Evolutionary conservation across 2,888 invertebrate genomes (phyloP), one percentile per base, ranked within the genome.

Genomic region (Nasonia oneida): DNA sequence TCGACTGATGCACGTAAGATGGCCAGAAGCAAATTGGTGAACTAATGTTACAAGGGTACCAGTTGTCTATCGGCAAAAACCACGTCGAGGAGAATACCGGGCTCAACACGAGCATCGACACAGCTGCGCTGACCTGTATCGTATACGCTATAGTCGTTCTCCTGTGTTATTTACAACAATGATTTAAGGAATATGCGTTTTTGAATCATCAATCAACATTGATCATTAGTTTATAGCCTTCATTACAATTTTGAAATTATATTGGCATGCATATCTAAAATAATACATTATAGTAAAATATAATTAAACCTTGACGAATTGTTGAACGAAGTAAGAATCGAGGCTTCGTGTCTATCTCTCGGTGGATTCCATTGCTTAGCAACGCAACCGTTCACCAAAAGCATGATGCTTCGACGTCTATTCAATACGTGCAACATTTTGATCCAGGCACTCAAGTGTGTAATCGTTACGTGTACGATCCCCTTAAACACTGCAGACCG

Each of bases 1-100:
- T 42, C 2, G 42, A 14, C 10, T 73, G 73, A 33, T 73, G 73
- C 42, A 5, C 23, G 42, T 73, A 73, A 39, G 42, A 73, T 15
- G 42, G 15, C 73, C 73, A 73, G 12, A 47, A 73, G 12, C 73
- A 73, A n/a, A 1, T 10, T 3, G 73, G 23, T 23, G 18, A 73
- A 42, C 23, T 73, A 18, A 42, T n/a, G n/a, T 73, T 73, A 10
- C 73, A 73, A 29, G 73, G 73, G 10, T 73, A 73, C 73, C 73
- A 73, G 8, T 39, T 39, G 42, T 73, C 23, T 18, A 73, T 15
- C 1, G 73, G 73, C 23, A 73, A 42, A 8, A 42, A 10, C 42
- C 42, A n/a, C 5, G 23, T n/a, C 18, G 39, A n/a, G 0, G 42
- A n/a, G 1, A 73, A 39, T 23, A 73, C 15, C 5, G 73, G 73